Evolutionary conservation across 2,113 vertebrate species (phyloP), one percentile per base, ranked within the genome.

Genomic region (Cyprinodon variegatus): DNA sequence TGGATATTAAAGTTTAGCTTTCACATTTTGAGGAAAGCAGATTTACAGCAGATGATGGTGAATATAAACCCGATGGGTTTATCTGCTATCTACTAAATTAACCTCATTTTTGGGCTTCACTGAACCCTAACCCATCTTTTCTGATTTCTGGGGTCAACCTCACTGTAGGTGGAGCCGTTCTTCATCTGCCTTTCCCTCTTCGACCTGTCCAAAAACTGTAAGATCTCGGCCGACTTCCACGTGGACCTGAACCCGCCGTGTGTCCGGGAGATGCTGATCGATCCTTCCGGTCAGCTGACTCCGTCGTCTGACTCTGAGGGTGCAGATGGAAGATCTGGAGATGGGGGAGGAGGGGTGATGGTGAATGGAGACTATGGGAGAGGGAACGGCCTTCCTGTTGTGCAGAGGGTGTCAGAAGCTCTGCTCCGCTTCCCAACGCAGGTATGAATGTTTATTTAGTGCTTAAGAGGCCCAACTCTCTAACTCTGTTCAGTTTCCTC

Each of bases 141-240:
- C 14, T n/a, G 4, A 0, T 89, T 71, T 59, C 74, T 89, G 39
- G 73, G 8, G 29, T 63, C 8, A 57, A 83, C 87, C 78, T n/a
- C 87, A 17, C 11, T n/a, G 63, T 45, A 99, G 98, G 95, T 99
- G 72, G 98, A 99, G 70, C 98, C 98, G 0, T 99, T 99, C 91
- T 99, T 99, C 91, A 93, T 99, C 79, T 97, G 91, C 89, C 94
- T 99, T 20, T 96, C 97, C 0, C 93, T 99, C 68, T 99, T 98
- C 6, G 97, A 99, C 80, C 85, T 98, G 65, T 96, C 93, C 81
- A 97, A 96, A 86, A 96, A 95, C 63, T 98, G 97, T 89, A 99
- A 99, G 92, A 96, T 99, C 90, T 99, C 98, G 0, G 96, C 96
- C 20, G 98, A 99, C 90, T 98, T 99, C 91, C 97, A 99, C 0